Evolutionary conservation across 2,797 vertebrate species (phyloP), one percentile per base, ranked within the genome.

Genomic region (Parauchenoglanis ngamensis): DNA sequence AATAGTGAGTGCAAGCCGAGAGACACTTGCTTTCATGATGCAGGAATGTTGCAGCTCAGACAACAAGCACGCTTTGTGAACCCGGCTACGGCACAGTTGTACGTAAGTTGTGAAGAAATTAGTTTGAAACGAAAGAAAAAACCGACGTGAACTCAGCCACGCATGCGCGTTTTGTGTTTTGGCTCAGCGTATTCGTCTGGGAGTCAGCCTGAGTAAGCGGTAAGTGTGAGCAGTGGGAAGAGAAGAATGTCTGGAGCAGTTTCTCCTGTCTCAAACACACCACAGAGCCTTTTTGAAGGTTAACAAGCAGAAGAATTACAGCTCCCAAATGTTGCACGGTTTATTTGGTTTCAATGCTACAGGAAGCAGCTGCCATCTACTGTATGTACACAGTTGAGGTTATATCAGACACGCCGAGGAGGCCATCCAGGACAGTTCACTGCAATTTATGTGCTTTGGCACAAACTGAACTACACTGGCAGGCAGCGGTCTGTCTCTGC

Each of bases 271-370:
- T 88, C 72, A 73, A 86, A 86, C 87, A 88, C 65, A 87, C 79
- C 85, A 85, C 87, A 59, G 56, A 85, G 75, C 83, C 63, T 70
- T 88, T 88, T 88, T 91, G 87, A 90, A 92, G 89, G 75, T 86
- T 91, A 90, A 91, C 91, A 83, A 92, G 90, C 85, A 90, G 88
- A 90, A 88, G 89, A 91, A 84, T 91, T 89, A 88, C 87, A 68
- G 88, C 88, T 91, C 85, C 87, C 80, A 86, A 89, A 89, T 82
- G 88, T 75, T 80, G 87, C 83, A 82, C n/a, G 72, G 84, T 90
- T 92, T 89, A 86, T 89, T 89, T 87, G 68, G 70, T 87, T 88
- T 90, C 85, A 89, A 84, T 90, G 88, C 89, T 89, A 85, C 90
- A 90, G 89, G 87, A 89, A 90, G 89, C 89, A 90, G 88, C 88